Conservation (phyloP, 2,797 vertebrate genomes). For the Propithecus deckenii region DNA sequence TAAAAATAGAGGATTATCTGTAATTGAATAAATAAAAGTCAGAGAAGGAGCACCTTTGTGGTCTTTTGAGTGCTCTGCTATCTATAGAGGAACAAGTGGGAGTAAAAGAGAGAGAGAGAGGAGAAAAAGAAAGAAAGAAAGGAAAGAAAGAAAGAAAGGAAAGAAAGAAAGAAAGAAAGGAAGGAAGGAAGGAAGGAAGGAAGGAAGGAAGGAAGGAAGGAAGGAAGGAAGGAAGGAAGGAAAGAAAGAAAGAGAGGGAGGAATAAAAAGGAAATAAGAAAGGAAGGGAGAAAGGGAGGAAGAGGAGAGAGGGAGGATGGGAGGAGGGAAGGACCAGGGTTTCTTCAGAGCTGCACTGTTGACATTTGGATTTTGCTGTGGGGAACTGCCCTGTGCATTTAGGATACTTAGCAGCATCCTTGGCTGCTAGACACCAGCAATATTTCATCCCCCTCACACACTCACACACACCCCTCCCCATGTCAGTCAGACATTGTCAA, state of each 20-base stretch:
- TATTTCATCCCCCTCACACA: background rate
- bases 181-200: no score
- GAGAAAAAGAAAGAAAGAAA: no score
- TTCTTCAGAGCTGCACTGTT: background rate
- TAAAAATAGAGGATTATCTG: background rate
- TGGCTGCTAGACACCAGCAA: background rate
- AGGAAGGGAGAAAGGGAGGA: no score
- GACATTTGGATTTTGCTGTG: background rate
- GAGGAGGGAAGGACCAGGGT: background rate
- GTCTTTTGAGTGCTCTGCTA: background rate
- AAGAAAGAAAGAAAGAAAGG: no score
- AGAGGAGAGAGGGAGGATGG: fast-evolving
- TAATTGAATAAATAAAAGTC: background rate
- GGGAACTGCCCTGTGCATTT: background rate
- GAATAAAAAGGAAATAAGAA: no score
- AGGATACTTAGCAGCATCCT: background rate
- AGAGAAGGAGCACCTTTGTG: background rate
- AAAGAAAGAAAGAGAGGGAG: no score
- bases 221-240: no score
- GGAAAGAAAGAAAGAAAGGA: background rate
- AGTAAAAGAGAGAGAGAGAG: background rate
- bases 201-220: no score
- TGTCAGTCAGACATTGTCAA: background rate
- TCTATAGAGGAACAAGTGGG: background rate
- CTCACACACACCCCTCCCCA: no score